Evolutionary conservation across 1,140 invertebrate species (phyloP), one percentile per base, ranked within the genome.

Genomic region (Vanessa atalanta): DNA sequence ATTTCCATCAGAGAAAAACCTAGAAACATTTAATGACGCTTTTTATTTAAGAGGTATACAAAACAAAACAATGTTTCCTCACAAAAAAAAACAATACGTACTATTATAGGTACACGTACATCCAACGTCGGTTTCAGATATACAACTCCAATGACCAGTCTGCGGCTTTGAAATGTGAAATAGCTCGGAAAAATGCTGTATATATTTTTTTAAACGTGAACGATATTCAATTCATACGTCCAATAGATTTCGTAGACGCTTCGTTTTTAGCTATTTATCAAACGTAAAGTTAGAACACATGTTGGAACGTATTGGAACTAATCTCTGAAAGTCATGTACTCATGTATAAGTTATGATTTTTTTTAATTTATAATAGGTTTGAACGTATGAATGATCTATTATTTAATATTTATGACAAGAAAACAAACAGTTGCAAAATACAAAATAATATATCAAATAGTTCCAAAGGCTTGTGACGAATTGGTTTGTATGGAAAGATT

Each of bases 151-250:
- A 37, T 15, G 26, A 14, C 55, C 57, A 61, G 57, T 26, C 26
- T 37, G 57, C 31, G 57, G 57, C 57, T 61, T 61, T 60, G 57
- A 31, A 37, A 61, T 9, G 57, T 37, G 26, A 61, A 61, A 61
- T 61, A 13, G 57, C 26, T 37, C 57, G 57, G 16, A 61, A 61
- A 61, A 61, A n/a, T 55, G 16, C 13, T 15, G 57, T 3, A 61
- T 14, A 51, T 51, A 12, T 61, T 61, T 61, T 61, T 61, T 23
- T 23, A 57, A 15, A 13, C 6, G 20, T 13, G 26, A 37, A 26
- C 57, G 57, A 61, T 61, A 37, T 61, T 14, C 57, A 61, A 57
- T 61, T 61, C 57, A 61, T 61, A 61, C 57, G 57, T 26, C 31
- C 57, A 61, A 57, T 61, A 61, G 57, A 61, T 61, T 61, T 61